phyloP scores from a whole-genome alignment of 1,140 invertebrate genomes.

The Rhyzopertha dominica region DNA sequence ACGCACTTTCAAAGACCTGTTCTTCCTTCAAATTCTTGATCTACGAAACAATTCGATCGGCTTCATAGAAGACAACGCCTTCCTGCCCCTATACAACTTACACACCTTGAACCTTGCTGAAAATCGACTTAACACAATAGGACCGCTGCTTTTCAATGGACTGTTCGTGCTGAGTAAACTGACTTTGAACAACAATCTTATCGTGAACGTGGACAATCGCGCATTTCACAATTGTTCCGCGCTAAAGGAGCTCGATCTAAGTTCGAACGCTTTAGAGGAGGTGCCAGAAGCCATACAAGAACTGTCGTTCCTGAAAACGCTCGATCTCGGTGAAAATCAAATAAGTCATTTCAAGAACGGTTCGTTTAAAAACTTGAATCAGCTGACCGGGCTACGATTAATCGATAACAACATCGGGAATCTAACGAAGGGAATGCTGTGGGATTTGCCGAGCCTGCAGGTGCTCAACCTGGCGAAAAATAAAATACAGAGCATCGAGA shows the following conservation, averaged over 20 bases:
- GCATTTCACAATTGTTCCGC: slow-evolving; percentile 89
- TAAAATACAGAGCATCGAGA: slow-evolving; percentile 76
- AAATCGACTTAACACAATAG: slow-evolving; percentile 75
- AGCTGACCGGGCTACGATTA: slow-evolving; percentile 75
- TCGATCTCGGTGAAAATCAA: slow-evolving; percentile 84
- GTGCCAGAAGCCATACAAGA: slow-evolving; percentile 80
- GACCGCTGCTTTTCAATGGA: slow-evolving; percentile 77
- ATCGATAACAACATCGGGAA: slow-evolving; percentile 85
- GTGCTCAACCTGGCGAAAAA: slow-evolving; percentile 83
- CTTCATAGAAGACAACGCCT: slow-evolving; percentile 81
- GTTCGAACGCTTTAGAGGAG: slow-evolving; percentile 73
- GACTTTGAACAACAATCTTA: slow-evolving; percentile 77
- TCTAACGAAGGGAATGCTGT: slow-evolving; percentile 77
- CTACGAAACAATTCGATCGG: slow-evolving; percentile 82
- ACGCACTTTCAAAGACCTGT: slow-evolving; percentile 81
- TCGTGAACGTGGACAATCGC: slow-evolving; percentile 71
- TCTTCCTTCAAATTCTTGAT: slow-evolving; percentile 81
- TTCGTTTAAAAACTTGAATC: slow-evolving; percentile 76
- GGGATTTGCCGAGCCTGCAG: slow-evolving; percentile 74
- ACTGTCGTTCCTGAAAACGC: slow-evolving; percentile 73
- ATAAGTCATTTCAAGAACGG: slow-evolving; percentile 74
- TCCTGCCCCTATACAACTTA: slow-evolving; percentile 78
- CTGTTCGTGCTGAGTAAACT: slow-evolving; percentile 78
- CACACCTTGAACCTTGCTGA: slow-evolving; percentile 81
- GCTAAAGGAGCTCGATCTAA: slow-evolving; percentile 84